A percentile compares a stretch with the other conserved stretches of the same genome.
Conservation (phyloP, 92 coral and sea anemone genomes). For the Blastomussa wellsi region DNA sequence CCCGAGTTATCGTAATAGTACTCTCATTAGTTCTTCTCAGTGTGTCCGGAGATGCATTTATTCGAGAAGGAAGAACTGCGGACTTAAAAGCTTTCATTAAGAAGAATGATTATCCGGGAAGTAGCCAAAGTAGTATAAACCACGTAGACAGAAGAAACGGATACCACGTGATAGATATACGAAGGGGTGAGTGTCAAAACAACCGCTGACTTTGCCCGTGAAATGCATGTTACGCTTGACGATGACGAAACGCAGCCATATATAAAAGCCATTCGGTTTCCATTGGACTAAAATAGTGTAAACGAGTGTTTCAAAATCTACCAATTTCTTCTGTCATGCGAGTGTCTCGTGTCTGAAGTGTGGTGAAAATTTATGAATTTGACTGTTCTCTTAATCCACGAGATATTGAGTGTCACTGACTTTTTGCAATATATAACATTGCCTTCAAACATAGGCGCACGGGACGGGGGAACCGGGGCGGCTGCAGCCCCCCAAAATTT, state of each 20-base stretch:
- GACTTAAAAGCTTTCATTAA: not conserved
- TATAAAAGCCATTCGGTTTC: not conserved
- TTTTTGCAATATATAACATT: too few relatives aligned
- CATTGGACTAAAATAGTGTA: not conserved
- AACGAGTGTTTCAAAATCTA: not conserved
- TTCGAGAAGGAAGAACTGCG: slow-evolving; percentile 19
- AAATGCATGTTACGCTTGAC: not conserved
- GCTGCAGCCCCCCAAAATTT: too few relatives aligned
- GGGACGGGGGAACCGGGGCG: too few relatives aligned
- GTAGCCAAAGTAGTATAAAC: not conserved
- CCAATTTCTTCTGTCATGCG: not conserved
- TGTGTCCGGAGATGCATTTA: slow-evolving; percentile 8
- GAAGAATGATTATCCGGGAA: not conserved
- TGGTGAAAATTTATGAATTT: too few relatives aligned
- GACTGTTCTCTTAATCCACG: too few relatives aligned
- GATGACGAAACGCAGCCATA: not conserved
- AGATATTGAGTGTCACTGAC: too few relatives aligned
- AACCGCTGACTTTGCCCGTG: not conserved
- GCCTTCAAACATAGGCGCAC: too few relatives aligned
- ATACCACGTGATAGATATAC: not conserved
- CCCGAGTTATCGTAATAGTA: not conserved
- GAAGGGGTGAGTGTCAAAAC: slow-evolving; percentile 2
- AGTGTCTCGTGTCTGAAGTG: not conserved
- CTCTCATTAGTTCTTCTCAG: not conserved
- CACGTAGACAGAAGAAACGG: not conserved